Evolutionary conservation across 2,113 vertebrate genomes (phyloP), one percentile per base, ranked within the genome.

Genomic region (Geococcyx californianus): DNA sequence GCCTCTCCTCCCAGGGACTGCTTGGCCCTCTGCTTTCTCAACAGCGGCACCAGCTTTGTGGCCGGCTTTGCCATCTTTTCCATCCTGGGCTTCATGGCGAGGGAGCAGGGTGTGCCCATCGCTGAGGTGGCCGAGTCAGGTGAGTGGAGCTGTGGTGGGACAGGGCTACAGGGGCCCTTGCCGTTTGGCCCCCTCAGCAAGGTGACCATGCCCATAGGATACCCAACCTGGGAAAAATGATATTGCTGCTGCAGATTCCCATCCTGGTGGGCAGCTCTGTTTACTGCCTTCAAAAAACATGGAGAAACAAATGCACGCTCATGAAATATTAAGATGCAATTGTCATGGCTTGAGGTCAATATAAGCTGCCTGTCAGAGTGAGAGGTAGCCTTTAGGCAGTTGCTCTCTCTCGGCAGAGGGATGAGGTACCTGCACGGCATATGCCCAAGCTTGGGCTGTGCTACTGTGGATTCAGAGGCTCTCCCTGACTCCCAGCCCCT

Each of bases 21-120:
- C 68, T 64, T 99, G 60, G 97, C 98, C 6, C 97, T 99, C 47
- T 99, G 99, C 95, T 98, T 98, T 93, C 98, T 99, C 84, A 99
- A 99, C 98, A 99, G 99, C 0, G 98, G 98, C 74, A 99, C 99
- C 93, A 99, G 99, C 94, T 99, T 99, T 1, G 96, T 99, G 84
- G 99, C 99, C 0, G 99, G 99, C 33, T 99, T 99, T 91, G 99
- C 99, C 24, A 99, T 99, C 96, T 99, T 99, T 97, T 99, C 99
- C 89, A 98, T 99, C 97, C 97, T 99, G 98, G 99, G 99, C 66
- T 99, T 99, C 97, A 99, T 99, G 99, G 98, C 99, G 0, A 97
- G 97, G 77, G 99, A 99, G 75, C 99, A 99, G 96, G 98, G 99
- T 0, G 98, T 99, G 88, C 98, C 98, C 87, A 99, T 99, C 2